These are phyloP conservation scores for Clivina fossor DNA, from an alignment of 2,888 invertebrate genomes.

Conservation along the genomic window DNA sequence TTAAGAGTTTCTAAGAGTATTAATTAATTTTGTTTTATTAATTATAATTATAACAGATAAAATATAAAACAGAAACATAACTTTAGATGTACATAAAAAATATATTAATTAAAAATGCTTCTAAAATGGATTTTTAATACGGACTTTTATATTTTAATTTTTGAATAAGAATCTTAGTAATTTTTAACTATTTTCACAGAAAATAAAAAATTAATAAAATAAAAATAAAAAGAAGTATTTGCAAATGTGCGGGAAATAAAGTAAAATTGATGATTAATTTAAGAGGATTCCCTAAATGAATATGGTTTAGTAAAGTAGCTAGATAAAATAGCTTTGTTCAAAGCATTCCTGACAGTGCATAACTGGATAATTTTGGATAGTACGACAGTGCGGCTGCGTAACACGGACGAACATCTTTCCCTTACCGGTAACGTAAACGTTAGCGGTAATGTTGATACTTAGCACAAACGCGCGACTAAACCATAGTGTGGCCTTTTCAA, in stretches of 20 bases:
- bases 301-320: constrained; percentile 16
- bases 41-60: no score
- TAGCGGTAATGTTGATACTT: background rate
- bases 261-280: constrained; percentile 6
- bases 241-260: background rate
- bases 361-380: constrained; percentile 26
- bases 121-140: no score
- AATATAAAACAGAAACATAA: no score
- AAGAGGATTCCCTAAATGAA: constrained; percentile 24
- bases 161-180: no score
- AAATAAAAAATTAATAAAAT: background rate
- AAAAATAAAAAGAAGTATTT: background rate
- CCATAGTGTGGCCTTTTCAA: constrained; percentile 7
- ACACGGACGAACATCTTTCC: background rate
- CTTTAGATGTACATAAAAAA: no score
- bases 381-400: background rate
- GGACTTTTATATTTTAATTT: no score
- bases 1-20: no score
- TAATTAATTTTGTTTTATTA: no score
- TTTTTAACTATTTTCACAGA: no score
- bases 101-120: no score
- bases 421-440: background rate
- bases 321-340: constrained; percentile 30
- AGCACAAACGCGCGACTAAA: background rate
- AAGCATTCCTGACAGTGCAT: constrained; percentile 30